Percentiles rank a stretch among this genome's conserved stretches.
phyloP scores from a whole-genome alignment of 1,140 invertebrate genomes.

The Cyclina sinensis region DNA sequence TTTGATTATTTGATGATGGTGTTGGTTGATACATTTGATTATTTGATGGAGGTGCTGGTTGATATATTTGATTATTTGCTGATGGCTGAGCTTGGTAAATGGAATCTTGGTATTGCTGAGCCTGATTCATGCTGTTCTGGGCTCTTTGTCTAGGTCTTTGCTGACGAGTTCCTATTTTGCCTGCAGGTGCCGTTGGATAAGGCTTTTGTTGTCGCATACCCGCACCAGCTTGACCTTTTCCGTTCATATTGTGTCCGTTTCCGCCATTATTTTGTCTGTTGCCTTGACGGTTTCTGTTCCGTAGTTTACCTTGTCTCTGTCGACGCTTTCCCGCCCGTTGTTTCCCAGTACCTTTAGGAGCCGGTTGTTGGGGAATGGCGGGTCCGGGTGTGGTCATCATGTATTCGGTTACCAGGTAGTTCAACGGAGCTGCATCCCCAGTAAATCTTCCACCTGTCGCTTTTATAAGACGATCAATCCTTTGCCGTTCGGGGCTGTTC shows the following conservation, averaged over 20 bases:
- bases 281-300: slow-evolving; percentile 23
- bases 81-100: not conserved
- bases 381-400: slow-evolving; percentile 21
- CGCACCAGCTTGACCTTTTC: not conserved
- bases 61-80: slow-evolving; percentile 1
- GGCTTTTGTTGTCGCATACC: not conserved
- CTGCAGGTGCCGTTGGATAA: not conserved
- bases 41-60: not conserved
- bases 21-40: not conserved
- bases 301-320: not conserved
- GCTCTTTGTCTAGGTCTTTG: not conserved
- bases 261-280: not conserved
- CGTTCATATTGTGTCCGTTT: not conserved
- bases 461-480: slow-evolving; percentile 52
- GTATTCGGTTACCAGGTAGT: slow-evolving; percentile 50
- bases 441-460: slow-evolving; percentile 23
- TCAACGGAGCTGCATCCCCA: slow-evolving; percentile 43
- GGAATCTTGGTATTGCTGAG: not conserved
- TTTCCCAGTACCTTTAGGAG: too few relatives aligned
- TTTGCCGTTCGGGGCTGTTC: slow-evolving; percentile 53
- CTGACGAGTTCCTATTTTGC: not conserved
- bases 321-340: not conserved
- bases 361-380: not conserved
- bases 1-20: not conserved
- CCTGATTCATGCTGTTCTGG: not conserved